These are phyloP conservation scores for Brachionus koreanus DNA, from an alignment of 1,140 invertebrate genomes.

Conservation along the genomic window DNA sequence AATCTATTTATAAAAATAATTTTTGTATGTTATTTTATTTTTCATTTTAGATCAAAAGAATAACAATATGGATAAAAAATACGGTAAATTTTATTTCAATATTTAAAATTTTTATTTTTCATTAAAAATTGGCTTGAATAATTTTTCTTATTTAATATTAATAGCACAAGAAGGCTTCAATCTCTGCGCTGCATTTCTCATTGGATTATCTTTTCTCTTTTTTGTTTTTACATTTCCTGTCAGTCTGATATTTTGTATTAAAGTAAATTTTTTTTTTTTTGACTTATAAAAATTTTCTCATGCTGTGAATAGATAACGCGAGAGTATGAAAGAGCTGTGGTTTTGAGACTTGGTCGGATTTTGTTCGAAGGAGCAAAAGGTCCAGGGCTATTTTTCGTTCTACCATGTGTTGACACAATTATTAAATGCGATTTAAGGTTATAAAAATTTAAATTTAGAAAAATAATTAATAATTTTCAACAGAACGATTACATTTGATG, in stretches of 20 bases:
- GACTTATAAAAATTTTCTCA: not conserved
- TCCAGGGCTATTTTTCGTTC: slow-evolving; percentile 46
- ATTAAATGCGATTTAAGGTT: slow-evolving; percentile 45
- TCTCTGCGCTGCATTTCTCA: not conserved
- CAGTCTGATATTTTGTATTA: slow-evolving; percentile 8
- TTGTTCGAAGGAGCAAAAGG: slow-evolving; percentile 5
- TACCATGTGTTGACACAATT: slow-evolving; percentile 45
- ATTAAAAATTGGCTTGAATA: not conserved
- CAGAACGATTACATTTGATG: slow-evolving; percentile 46
- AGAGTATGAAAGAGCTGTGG: slow-evolving; percentile 45
- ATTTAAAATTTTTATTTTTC: not conserved
- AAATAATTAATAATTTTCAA: not conserved
- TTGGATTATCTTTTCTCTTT: not conserved
- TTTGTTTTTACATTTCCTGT: slow-evolving; percentile 13
- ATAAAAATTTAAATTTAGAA: not conserved
- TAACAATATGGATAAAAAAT: not conserved
- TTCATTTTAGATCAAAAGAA: too few relatives aligned
- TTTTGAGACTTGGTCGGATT: slow-evolving; percentile 42
- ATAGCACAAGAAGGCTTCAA: not conserved
- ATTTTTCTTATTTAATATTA: not conserved
- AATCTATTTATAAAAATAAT: not conserved
- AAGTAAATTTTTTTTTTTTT: not conserved
- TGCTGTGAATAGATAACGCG: not conserved
- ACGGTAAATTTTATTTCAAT: not conserved
- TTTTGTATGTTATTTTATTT: not conserved